Evolutionary conservation across 1,140 invertebrate genomes (phyloP).

Genomic region (Cotesia vestalis): DNA sequence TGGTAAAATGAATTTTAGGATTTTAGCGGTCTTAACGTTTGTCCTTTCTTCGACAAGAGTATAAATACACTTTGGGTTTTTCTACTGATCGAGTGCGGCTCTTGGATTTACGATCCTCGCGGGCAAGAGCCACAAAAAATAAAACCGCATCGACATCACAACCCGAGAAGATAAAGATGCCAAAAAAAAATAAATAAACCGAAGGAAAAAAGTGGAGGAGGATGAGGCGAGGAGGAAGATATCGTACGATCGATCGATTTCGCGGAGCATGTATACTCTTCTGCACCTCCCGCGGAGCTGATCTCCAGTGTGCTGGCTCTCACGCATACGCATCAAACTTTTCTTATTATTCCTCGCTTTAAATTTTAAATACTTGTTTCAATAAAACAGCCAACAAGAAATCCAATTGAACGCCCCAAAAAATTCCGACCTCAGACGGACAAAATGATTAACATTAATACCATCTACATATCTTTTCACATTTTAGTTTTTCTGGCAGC

Average conservation of each 20-base stretch:
- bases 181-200: background rate
- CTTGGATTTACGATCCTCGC: background rate
- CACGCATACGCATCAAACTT: too few species aligned
- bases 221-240: slow-evolving; percentile 29
- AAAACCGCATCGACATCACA: background rate
- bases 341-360: too few species aligned
- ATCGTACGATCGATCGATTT: slow-evolving; percentile 43
- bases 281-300: slow-evolving; percentile 15
- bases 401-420: too few species aligned
- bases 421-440: too few species aligned
- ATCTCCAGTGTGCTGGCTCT: too few species aligned
- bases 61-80: slow-evolving; percentile 6
- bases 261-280: slow-evolving; percentile 30
- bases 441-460: too few species aligned
- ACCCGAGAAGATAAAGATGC: background rate
- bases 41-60: background rate
- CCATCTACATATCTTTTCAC: too few species aligned
- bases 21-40: background rate
- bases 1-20: slow-evolving; percentile 6
- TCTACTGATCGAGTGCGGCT: slow-evolving; percentile 11
- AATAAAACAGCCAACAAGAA: too few species aligned
- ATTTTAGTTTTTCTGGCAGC: too few species aligned
- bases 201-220: background rate
- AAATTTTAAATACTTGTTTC: too few species aligned
- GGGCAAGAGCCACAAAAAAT: background rate